Percentiles rank a stretch among this genome's conserved stretches.
These are phyloP conservation scores for Sesamia inferens DNA, from an alignment of 2,888 invertebrate species.

Conservation along the genomic window DNA sequence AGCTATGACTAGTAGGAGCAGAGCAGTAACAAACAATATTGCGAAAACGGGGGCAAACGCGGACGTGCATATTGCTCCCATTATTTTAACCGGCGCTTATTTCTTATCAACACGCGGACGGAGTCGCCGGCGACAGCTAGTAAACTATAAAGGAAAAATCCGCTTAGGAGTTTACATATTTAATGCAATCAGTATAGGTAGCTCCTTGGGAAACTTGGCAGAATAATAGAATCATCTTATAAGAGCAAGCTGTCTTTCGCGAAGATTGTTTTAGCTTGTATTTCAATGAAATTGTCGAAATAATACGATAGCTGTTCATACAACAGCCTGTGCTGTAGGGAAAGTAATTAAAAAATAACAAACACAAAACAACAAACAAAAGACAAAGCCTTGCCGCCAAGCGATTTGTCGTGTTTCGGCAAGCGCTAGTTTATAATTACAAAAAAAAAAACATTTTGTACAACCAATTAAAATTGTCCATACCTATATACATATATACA, in stretches of 20 bases:
- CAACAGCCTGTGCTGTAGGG: background rate
- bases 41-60: too few relatives aligned
- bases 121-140: too few relatives aligned
- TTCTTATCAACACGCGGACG: too few relatives aligned
- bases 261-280: constrained; percentile 39
- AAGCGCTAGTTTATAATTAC: too few relatives aligned
- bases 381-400: too few relatives aligned
- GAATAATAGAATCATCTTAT: constrained; percentile 16
- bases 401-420: too few relatives aligned
- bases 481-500: background rate
- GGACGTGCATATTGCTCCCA: too few relatives aligned
- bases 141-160: constrained; percentile 38
- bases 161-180: constrained; percentile 56
- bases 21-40: too few relatives aligned
- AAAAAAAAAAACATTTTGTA: too few relatives aligned
- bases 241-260: constrained; percentile 11
- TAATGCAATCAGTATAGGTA: constrained; percentile 53
- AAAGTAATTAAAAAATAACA: background rate
- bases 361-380: too few relatives aligned
- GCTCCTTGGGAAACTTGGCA: constrained; percentile 35
- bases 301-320: background rate
- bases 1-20: too few relatives aligned
- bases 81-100: too few relatives aligned
- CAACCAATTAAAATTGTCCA: background rate
- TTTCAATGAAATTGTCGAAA: constrained; percentile 1